Evolutionary conservation across 2,888 invertebrate genomes (phyloP).

Genomic region (Cyaniris semiargus): DNA sequence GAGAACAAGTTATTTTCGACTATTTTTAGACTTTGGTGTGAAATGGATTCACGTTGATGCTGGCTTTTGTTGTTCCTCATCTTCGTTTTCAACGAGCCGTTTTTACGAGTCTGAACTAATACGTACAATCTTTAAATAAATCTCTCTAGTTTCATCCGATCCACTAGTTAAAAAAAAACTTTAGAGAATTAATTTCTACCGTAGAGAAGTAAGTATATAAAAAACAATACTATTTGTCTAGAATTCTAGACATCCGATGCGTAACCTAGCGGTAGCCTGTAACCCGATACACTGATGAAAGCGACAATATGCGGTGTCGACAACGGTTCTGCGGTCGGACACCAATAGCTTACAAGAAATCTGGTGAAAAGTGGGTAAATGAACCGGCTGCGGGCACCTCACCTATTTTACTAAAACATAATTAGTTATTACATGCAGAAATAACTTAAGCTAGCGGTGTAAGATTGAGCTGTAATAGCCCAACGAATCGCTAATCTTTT

Average conservation of each 20-base stretch:
- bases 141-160: not conserved
- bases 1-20: constrained; percentile 30
- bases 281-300: constrained; percentile 33
- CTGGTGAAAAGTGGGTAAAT: constrained; percentile 30
- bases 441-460: not conserved
- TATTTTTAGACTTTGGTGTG: constrained; percentile 25
- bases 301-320: constrained; percentile 34
- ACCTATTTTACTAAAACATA: constrained; percentile 19
- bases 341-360: constrained; percentile 30
- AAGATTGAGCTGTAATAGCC: not conserved
- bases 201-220: not conserved
- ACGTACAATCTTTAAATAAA: too few relatives aligned
- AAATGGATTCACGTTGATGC: not conserved
- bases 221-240: constrained; percentile 14
- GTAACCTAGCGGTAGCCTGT: not conserved
- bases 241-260: not conserved
- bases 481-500: not conserved
- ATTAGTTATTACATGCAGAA: constrained; percentile 4
- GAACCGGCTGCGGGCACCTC: constrained; percentile 27
- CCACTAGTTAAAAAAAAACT: too few relatives aligned
- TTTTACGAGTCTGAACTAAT: too few relatives aligned
- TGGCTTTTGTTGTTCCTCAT: constrained; percentile 1
- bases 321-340: constrained; percentile 34
- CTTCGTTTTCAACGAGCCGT: not conserved
- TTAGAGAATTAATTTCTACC: not conserved